Conservation (phyloP, 2,113 vertebrate genomes). For the Zosterops pallidus region DNA sequence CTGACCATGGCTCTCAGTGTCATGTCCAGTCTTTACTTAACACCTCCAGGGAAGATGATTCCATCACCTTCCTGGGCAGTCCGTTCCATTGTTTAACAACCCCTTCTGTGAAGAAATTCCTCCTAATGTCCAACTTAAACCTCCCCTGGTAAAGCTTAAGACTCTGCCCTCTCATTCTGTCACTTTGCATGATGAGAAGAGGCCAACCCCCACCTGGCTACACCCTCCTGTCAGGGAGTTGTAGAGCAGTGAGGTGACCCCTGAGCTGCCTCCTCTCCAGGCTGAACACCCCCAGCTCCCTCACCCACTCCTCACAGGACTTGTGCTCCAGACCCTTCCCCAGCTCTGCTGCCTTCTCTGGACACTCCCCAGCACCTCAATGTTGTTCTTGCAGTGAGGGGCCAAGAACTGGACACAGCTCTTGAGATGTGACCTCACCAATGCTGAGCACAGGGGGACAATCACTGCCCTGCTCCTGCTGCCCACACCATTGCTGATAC, state of each 20-base stretch:
- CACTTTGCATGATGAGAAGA: neutral
- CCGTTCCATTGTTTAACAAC: neutral
- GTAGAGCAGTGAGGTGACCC: accelerated
- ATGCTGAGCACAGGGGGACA: neutral
- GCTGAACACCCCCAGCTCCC: neutral
- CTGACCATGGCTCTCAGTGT: neutral
- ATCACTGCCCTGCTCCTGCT: neutral
- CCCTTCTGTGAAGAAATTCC: neutral
- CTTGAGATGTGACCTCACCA: neutral
- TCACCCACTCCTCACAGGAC: neutral
- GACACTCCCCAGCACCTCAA: accelerated
- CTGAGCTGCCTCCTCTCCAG: neutral
- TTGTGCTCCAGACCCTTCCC: neutral
- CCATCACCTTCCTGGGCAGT: neutral
- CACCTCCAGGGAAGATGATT: neutral
- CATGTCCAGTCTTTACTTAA: neutral
- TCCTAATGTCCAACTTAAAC: neutral
- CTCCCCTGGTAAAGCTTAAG: neutral
- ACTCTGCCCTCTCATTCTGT: neutral
- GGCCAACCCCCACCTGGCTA: accelerated
- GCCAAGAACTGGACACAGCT: neutral
- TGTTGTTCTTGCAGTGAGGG: neutral
- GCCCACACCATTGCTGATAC: neutral
- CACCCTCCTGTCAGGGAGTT: neutral
- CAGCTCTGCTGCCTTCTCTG: neutral